These are phyloP conservation scores for Leptocoma aspasia DNA, from an alignment of 2,113 vertebrate genomes.

Conservation along the genomic window DNA sequence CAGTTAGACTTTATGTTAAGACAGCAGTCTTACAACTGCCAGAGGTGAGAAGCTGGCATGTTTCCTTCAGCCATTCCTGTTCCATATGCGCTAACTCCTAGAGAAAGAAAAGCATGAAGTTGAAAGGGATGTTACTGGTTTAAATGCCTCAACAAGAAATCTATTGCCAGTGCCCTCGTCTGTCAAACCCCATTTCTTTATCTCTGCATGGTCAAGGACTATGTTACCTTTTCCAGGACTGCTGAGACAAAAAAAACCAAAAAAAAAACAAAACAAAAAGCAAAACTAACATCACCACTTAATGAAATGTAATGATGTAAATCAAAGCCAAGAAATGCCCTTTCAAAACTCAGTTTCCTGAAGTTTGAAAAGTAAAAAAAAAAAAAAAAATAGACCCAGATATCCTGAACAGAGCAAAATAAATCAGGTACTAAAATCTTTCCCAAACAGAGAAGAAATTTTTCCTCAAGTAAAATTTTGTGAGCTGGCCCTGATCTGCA, in stretches of 20 bases:
- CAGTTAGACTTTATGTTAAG: background rate
- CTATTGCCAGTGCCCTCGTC: background rate
- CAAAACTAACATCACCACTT: background rate
- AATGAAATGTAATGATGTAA: background rate
- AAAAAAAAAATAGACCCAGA: background rate
- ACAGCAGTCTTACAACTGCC: background rate
- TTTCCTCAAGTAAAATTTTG: background rate
- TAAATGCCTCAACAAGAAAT: background rate
- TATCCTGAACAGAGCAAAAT: background rate
- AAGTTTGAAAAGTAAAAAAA: background rate
- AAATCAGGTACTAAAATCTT: background rate
- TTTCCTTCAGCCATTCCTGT: background rate
- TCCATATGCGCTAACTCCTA: accelerated
- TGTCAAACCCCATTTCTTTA: background rate
- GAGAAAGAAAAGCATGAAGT: background rate
- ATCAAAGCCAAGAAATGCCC: background rate
- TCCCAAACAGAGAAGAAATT: background rate
- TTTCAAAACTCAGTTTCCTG: background rate
- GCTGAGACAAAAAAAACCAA: background rate
- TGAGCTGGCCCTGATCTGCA: background rate
- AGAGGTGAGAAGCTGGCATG: background rate
- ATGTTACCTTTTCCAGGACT: background rate
- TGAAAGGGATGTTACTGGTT: background rate
- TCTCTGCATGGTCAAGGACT: background rate
- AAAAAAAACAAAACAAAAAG: background rate